Base-by-base conservation (phyloP, 2,113 vertebrate species). In the Cebidichthys violaceus region DNA sequence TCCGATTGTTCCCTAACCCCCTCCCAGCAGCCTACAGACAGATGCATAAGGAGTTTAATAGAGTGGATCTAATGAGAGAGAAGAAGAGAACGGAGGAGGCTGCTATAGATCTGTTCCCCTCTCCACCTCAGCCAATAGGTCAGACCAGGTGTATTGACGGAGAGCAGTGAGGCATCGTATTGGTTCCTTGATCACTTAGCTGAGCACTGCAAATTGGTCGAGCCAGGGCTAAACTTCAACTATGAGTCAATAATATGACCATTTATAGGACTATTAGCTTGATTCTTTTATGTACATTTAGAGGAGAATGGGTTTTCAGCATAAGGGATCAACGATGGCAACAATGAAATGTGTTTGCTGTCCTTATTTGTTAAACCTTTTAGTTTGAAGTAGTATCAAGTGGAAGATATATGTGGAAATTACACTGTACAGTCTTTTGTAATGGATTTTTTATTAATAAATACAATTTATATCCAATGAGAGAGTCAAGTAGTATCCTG, bases 11-110 rank as follows among this genome's bases (percentile, higher is more conserved):
- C 77, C 82, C 72, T 80, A 77, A 74, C 79, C 60, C 78, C 79
- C 62, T 52, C 70, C 76, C 86, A 65, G 69, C 54, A 81, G 72
- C 75, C 65, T 68, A 89, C 86, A 90, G 91, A 91, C 89, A 83
- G 86, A 88, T 85, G 90, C 89, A 91, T 89, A 81, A 86, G 84
- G 86, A 75, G 90, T 88, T 90, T 93, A 94, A 92, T 87, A 90
- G 90, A 92, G 91, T 91, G 90, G 86, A 92, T 94, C 88, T 92
- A 91, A 94, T 91, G 90, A 87, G 87, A 89, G 87, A 55, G 87
- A 75, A 59, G 79, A 75, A 80, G 70, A 86, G 89, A 77, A 35
- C 35, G 76, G 75, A 66, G 75, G 70, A 61, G 71, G 76, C 57
- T 45, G 88, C 72, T 77, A 90, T 91, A 82, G 88, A 93, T 94